Evolutionary conservation across 1,140 invertebrate genomes (phyloP), one percentile per base, ranked within the genome.

Genomic region (Tribolium madens): DNA sequence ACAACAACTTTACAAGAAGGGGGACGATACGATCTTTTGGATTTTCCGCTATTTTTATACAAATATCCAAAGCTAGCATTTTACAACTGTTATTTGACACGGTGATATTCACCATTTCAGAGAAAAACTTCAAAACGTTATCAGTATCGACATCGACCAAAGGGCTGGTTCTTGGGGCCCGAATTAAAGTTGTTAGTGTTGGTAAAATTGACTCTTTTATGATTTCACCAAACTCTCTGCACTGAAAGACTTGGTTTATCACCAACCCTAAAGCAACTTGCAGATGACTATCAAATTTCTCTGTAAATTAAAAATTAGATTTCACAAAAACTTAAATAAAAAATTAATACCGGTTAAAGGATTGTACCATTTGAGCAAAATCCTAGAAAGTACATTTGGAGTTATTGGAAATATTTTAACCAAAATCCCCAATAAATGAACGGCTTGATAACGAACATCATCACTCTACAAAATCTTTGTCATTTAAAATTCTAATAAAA

Each of bases 161-260:
- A 0, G 91, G 90, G 84, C 91, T 92, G n/a, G 87, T 87, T 0
- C 84, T 78, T 3, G 91, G 90, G 9, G 91, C 91, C 76, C 89
- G 87, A 7, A 87, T 86, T 26, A 92, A 71, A 15, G 85, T 88
- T n/a, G 87, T 86, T 3, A 93, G 76, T 0, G 90, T 92, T 0
- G 90, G 89, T 3, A 92, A 78, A 70, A 92, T 89, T 1, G 90
- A 87, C 72, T 89, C 87, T 77, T 90, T 89, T 2, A 93, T 81
- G 42, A 89, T 85, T 36, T 88, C 85, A 69, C 90, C 89, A 0
- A 68, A 74, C 18, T 48, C 48, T 48, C 69, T 21, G 57, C 71
- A 1, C 53, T 47, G 33, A 72, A n/a, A n/a, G n/a, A n/a, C 81
- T 3, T 48, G 21, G 13, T 68, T 71, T 13, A 83, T 75, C 3